These are phyloP conservation scores for Drosophila eohydei DNA, from an alignment of 2,888 invertebrate species.

Conservation along the genomic window DNA sequence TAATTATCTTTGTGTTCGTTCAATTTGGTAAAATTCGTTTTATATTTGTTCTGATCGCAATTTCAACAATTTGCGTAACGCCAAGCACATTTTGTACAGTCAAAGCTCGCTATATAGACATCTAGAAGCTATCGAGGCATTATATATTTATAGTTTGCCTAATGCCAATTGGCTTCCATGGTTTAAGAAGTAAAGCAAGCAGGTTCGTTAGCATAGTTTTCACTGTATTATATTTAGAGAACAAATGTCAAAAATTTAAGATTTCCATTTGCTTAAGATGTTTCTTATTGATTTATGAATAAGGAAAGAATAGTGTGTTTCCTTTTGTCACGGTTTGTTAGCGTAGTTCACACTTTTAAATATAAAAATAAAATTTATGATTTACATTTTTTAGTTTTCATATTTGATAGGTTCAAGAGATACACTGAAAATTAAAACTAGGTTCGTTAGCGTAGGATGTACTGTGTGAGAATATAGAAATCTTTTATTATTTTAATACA, in stretches of 20 bases:
- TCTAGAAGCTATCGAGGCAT: neutral
- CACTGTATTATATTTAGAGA: slow-evolving; percentile 23
- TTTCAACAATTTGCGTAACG: slow-evolving; percentile 27
- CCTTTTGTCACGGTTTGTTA: neutral
- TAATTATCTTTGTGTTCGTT: slow-evolving; percentile 22
- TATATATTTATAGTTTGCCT: neutral
- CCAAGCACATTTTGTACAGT: slow-evolving; percentile 17
- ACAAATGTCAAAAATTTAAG: neutral
- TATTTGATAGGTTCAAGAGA: too few species aligned
- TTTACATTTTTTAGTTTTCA: too few species aligned
- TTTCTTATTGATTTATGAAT: neutral
- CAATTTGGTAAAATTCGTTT: slow-evolving; percentile 51
- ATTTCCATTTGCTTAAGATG: neutral
- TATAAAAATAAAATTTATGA: too few species aligned
- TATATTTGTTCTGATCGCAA: slow-evolving; percentile 32
- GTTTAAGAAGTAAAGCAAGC: too few species aligned
- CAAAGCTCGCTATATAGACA: neutral
- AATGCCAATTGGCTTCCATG: neutral
- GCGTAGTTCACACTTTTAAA: neutral
- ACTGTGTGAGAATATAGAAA: too few species aligned
- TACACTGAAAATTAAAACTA: too few species aligned
- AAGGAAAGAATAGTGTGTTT: neutral
- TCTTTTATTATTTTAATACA: too few species aligned
- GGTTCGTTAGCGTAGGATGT: too few species aligned
- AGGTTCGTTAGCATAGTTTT: neutral